These are phyloP conservation scores for Ivindomyrus marchei DNA, from an alignment of 2,113 vertebrate species.

Conservation along the genomic window DNA sequence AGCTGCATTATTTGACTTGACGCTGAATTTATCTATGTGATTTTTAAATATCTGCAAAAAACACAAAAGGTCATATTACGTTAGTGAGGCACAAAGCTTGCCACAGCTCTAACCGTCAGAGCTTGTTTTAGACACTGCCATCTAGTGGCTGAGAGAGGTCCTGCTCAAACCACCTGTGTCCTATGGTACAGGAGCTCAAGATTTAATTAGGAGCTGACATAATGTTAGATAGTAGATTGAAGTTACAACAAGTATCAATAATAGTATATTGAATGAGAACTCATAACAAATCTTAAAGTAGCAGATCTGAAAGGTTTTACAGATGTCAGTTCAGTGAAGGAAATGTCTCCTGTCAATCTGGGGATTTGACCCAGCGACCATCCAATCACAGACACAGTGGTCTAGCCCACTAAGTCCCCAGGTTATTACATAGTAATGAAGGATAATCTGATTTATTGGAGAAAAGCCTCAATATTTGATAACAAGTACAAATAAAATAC, in stretches of 20 bases:
- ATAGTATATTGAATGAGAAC: not conserved
- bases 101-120: not conserved
- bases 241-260: not conserved
- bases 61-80: not conserved
- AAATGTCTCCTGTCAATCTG: not conserved
- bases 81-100: not conserved
- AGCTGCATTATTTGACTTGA: conserved; percentile 76
- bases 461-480: not conserved
- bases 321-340: not conserved
- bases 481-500: not conserved
- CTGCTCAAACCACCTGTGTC: not conserved
- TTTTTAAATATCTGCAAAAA: conserved; percentile 70
- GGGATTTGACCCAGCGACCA: not conserved
- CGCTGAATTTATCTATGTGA: conserved; percentile 68
- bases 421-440: not conserved
- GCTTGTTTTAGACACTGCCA: not conserved
- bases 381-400: not conserved
- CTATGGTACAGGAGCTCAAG: not conserved
- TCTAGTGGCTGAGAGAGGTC: not conserved
- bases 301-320: not conserved
- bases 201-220: not conserved
- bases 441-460: not conserved
- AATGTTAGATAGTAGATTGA: not conserved
- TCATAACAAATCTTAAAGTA: not conserved
- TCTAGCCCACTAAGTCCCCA: not conserved